phyloP scores from a whole-genome alignment of 2,888 invertebrate species.

The Aleiodes alternator region DNA sequence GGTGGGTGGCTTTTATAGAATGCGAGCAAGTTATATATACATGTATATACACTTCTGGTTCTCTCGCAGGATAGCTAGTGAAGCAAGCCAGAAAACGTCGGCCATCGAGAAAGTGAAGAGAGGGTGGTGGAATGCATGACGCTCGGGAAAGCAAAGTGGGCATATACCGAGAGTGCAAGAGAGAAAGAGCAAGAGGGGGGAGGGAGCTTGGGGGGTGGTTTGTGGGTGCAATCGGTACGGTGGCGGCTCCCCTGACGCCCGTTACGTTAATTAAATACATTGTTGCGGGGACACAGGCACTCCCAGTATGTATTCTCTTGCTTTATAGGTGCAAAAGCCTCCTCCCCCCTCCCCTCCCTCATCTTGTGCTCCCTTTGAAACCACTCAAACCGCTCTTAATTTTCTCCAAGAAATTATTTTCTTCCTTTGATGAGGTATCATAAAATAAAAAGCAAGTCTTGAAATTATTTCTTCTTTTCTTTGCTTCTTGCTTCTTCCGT shows the following conservation, averaged over 20 bases:
- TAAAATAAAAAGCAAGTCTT: neutral
- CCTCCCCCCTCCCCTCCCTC: neutral
- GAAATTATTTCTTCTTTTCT: neutral
- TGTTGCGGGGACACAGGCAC: conserved; percentile 74
- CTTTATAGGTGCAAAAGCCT: conserved; percentile 71
- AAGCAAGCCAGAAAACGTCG: conserved; percentile 13
- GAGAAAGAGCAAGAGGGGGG: conserved; percentile 54
- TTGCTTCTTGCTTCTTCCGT: too few species aligned
- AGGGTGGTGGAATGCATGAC: conserved; percentile 10
- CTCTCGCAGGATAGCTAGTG: neutral
- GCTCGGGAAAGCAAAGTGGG: conserved; percentile 35
- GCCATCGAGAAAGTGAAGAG: conserved; percentile 20
- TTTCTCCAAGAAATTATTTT: conserved; percentile 8
- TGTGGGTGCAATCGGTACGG: conserved; percentile 73
- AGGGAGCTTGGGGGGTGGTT: conserved; percentile 63
- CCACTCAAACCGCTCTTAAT: neutral
- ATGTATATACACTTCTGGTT: neutral
- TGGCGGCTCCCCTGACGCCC: conserved; percentile 71
- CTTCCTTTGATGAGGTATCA: neutral
- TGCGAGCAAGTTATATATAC: neutral
- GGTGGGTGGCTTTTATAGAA: conserved; percentile 17
- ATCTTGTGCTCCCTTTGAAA: neutral
- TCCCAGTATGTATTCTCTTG: conserved; percentile 68
- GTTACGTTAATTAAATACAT: conserved; percentile 76
- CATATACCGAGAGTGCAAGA: conserved; percentile 42